A percentile compares a stretch with the other conserved stretches of the same genome.
phyloP scores from a whole-genome alignment of 1,140 invertebrate species.

The Adoxophyes honmai region DNA sequence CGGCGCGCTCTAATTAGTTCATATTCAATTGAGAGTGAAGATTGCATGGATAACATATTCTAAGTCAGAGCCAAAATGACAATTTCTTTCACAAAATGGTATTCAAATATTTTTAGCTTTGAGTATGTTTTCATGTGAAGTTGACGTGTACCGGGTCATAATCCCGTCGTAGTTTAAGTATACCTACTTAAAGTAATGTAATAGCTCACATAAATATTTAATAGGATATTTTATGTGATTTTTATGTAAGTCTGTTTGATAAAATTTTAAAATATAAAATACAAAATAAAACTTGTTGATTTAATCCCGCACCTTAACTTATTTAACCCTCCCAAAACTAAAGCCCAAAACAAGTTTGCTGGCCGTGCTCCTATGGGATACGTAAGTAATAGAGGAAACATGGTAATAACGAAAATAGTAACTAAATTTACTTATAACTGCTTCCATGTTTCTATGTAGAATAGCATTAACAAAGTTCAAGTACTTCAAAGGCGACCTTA shows the following conservation, averaged over 20 bases:
- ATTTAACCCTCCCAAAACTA: no score
- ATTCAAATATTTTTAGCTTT: slow-evolving; percentile 21
- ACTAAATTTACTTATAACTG: no score
- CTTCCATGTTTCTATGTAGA: no score
- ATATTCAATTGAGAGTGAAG: slow-evolving; percentile 55
- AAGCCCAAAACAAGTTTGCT: no score
- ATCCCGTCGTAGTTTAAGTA: slow-evolving; percentile 76
- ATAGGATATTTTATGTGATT: slow-evolving; percentile 77
- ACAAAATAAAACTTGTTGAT: slow-evolving; percentile 33
- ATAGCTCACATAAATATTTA: slow-evolving; percentile 78
- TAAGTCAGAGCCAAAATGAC: slow-evolving; percentile 27
- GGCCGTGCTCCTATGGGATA: no score
- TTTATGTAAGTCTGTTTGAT: slow-evolving; percentile 77
- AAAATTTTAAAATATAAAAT: slow-evolving; percentile 72
- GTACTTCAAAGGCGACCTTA: no score
- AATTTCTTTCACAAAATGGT: slow-evolving; percentile 4
- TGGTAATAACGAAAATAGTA: no score
- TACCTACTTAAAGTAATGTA: slow-evolving; percentile 73
- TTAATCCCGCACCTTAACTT: no score
- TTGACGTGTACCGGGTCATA: slow-evolving; percentile 73
- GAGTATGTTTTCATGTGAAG: slow-evolving; percentile 65
- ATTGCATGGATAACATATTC: slow-evolving; percentile 60
- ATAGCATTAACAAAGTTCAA: no score
- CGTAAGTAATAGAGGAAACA: no score
- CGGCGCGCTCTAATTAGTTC: slow-evolving; percentile 61